Conservation (phyloP, 2,888 invertebrate genomes). For the Neocrepidodera transversa region DNA sequence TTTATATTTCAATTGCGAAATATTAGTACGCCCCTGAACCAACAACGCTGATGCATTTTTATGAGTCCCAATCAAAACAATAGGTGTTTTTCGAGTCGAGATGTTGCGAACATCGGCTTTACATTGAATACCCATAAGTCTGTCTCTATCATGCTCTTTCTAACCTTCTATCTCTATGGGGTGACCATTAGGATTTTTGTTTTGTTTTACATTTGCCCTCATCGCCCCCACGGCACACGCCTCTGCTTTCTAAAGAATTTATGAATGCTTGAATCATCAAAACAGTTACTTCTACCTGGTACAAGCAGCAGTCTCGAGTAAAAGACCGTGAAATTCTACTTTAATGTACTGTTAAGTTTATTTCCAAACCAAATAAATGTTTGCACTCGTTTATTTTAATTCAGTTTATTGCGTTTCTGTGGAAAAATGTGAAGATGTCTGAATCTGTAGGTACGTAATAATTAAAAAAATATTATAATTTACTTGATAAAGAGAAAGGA, state of each 20-base stretch:
- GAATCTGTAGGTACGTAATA: conserved; percentile 14
- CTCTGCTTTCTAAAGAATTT: conserved; percentile 14
- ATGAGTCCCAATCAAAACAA: no score
- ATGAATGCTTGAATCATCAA: conserved; percentile 16
- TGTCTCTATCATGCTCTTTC: no score
- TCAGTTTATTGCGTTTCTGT: background rate
- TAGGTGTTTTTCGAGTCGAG: no score
- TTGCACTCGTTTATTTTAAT: background rate
- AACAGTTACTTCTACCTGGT: conserved; percentile 4
- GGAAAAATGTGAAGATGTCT: conserved; percentile 7
- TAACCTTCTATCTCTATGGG: no score
- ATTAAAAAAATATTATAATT: background rate
- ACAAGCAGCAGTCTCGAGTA: background rate
- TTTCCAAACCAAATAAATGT: background rate
- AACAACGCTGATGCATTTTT: no score
- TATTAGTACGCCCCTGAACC: no score
- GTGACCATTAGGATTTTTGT: no score
- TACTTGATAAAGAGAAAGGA: background rate
- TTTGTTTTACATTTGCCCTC: background rate
- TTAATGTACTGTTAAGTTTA: conserved; percentile 15
- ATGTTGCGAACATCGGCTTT: no score
- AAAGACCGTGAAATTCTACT: conserved; percentile 18
- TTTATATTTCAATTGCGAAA: no score
- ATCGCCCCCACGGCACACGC: background rate
- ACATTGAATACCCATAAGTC: no score